These are phyloP conservation scores for Papilio polyxenes DNA, from an alignment of 1,140 invertebrate genomes.

Conservation along the genomic window DNA sequence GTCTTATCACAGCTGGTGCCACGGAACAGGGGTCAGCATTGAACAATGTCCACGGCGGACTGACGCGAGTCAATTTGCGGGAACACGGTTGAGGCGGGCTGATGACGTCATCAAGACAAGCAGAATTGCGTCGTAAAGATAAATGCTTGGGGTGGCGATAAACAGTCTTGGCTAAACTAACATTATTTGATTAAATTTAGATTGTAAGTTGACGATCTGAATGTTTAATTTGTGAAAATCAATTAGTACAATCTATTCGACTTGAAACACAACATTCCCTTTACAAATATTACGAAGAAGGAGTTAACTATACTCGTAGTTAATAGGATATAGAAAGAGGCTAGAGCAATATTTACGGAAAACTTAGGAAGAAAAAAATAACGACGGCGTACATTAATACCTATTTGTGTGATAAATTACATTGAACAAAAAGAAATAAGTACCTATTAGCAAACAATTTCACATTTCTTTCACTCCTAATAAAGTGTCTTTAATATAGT, in stretches of 20 bases:
- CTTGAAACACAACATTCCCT: too few species aligned
- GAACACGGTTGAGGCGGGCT: constrained; percentile 9
- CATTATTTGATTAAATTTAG: neutral
- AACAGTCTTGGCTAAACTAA: neutral
- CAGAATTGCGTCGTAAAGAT: neutral
- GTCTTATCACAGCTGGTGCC: neutral
- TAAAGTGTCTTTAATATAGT: neutral
- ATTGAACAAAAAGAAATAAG: neutral
- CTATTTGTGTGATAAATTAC: too few species aligned
- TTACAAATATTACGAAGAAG: too few species aligned
- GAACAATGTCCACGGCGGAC: neutral
- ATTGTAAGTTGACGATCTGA: neutral
- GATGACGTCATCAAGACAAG: neutral
- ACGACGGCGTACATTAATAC: too few species aligned
- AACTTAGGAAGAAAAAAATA: too few species aligned
- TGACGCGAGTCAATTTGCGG: constrained; percentile 1
- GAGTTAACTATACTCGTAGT: too few species aligned
- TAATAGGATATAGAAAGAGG: too few species aligned
- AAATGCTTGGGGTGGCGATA: neutral
- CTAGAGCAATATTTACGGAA: too few species aligned
- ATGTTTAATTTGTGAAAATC: neutral
- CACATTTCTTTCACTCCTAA: neutral
- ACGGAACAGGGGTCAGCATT: neutral
- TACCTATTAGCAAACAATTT: neutral
- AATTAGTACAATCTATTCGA: too few species aligned